Base-by-base conservation (phyloP, 2,888 invertebrate genomes). In the Hymenopus coronatus region DNA sequence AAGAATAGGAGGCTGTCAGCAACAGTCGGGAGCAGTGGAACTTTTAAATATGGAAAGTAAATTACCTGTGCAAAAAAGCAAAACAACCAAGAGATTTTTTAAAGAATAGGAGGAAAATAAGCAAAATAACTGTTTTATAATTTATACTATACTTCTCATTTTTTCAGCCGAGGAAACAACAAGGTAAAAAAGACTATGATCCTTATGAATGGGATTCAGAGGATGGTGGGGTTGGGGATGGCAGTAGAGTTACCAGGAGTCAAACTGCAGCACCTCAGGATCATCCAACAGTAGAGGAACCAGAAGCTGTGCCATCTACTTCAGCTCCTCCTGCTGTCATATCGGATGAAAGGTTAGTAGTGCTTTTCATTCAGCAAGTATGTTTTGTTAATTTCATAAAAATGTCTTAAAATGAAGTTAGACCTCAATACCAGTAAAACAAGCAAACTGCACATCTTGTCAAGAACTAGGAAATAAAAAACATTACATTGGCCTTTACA, bases 151-250 rank as follows among this genome's bases (percentile, higher is more conserved):
- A 70, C 3, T 70, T 70, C 4, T 85, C 46, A 25, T 85, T 87
- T 86, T 6, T 90, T 89, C 15, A 90, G 90, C 86, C 15, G 20
- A 81, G 81, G 30, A 54, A 27, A 40, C 90, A 88, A 82, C 90
- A 83, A 20, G 89, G 86, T 83, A 89, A 90, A 25, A 90, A 91
- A 28, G 90, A 84, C n/a, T 90, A 90, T 85, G 89, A 89, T 82
- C 85, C 88, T 46, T 95, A 94, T 91, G 94, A 94, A 83, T 93
- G 93, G 88, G 93, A 93, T 2, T 93, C 93, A 87, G 93, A 93
- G n/a, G 93, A 93, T 14, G 93, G 93, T 82, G 91, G 90, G 6
- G 92, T 91, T 28, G 92, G 92, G 85, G 91, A 92, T 12, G 89
- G 40, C n/a, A 84, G 54, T 70, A 70, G 54, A 70, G 25, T 70